Percentiles rank a stretch among this genome's conserved stretches.
Conservation (phyloP, 2,797 vertebrate species). For the Gadopsis marmoratus region DNA sequence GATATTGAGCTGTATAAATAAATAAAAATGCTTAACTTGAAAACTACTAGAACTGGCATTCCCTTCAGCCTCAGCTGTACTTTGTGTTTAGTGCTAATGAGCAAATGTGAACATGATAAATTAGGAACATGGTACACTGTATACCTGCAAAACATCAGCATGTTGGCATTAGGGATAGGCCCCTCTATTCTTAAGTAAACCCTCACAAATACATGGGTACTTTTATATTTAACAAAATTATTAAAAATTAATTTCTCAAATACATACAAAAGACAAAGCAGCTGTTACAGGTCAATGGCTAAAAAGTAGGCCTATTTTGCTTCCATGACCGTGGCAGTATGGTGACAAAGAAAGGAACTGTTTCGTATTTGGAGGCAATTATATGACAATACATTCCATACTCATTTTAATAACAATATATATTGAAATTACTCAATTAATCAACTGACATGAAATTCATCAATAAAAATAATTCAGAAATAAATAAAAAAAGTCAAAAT, state of each 20-base stretch:
- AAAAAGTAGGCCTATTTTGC: accelerated
- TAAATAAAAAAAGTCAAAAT: background rate
- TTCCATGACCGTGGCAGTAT: background rate
- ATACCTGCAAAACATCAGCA: too few relatives aligned
- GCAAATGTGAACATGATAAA: too few relatives aligned
- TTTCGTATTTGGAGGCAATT: background rate
- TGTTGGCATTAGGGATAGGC: background rate
- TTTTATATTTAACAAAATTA: background rate
- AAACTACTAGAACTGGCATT: too few relatives aligned
- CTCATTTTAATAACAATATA: background rate
- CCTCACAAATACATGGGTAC: background rate
- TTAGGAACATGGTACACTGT: too few relatives aligned
- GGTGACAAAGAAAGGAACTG: background rate
- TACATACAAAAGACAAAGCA: background rate
- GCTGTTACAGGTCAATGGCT: background rate
- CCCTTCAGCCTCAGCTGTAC: too few relatives aligned
- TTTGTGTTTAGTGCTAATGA: too few relatives aligned
- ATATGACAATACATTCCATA: background rate
- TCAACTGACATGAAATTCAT: background rate
- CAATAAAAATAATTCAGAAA: background rate
- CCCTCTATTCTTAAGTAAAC: background rate
- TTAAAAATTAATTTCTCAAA: background rate
- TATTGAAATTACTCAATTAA: background rate
- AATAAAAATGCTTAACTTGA: too few relatives aligned
- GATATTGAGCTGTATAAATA: too few relatives aligned